Evolutionary conservation across 2,888 invertebrate genomes (phyloP), one percentile per base, ranked within the genome.

Genomic region (Congeria kusceri): DNA sequence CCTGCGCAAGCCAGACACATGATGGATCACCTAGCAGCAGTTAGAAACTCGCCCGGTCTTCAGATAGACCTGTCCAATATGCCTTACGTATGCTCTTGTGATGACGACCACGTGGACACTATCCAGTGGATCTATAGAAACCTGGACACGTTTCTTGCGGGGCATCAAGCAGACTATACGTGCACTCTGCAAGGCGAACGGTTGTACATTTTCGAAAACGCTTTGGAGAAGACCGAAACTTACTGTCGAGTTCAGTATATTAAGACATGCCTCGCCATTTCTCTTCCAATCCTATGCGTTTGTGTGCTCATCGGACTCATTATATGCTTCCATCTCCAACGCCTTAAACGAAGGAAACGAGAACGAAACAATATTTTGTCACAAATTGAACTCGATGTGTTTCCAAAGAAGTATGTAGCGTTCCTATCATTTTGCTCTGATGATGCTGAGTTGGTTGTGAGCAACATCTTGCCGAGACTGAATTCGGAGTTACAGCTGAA

Each of bases 401-500:
- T 23, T 25, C 57, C 66, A 20, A 25, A 32, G 44, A 27, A 29
- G n/a, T 57, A 23, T 57, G 11, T 67, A 15, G 66, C 39, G 29
- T 67, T 67, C 44, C 57, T 67, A 18, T 67, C 66, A 28, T 57
- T 56, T 39, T 32, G 57, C 44, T 44, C 25, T 18, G 57, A 67
- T 27, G 66, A 67, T 25, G 44, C 18, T 18, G 66, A 67, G 13
- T 49, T 67, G 18, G 66, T 67, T 18, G 44, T 67, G 39, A 23
- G 39, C 27, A 32, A 20, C n/a, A 57, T 67, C 23, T 57, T 57
- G n/a, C 66, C 66, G 44, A 18, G 46, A 57, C 44, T 67, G 1
- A 18, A 18, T 15, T 1, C 28, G 11, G n/a, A 23, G 23, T 20
- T 67, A 9, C 20, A 39, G 23, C 25, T 39, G 25, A 32, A 39